Percentiles rank a stretch among this genome's conserved stretches.
These are phyloP conservation scores for Craterocephalus amniculus DNA, from an alignment of 2,797 vertebrate genomes.

Conservation along the genomic window DNA sequence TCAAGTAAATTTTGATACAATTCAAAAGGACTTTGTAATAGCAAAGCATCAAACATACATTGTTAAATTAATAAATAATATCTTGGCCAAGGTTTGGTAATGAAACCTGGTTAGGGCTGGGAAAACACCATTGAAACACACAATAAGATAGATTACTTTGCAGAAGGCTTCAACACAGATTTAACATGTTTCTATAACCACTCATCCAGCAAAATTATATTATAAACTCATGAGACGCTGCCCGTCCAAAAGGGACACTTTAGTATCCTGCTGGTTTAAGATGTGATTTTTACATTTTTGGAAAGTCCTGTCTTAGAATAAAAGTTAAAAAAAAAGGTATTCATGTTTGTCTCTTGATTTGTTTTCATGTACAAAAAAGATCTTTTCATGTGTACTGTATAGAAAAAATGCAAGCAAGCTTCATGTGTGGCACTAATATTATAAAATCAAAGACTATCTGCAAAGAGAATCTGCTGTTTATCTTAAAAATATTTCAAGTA, in stretches of 20 bases:
- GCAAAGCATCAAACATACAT: no score
- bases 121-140: no score
- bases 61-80: no score
- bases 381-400: background rate
- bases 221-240: background rate
- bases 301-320: no score
- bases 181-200: background rate
- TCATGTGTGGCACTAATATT: background rate
- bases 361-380: background rate
- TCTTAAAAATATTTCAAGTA: conserved; percentile 1
- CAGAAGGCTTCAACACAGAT: no score
- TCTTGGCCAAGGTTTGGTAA: no score
- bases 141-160: no score
- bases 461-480: background rate
- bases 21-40: no score
- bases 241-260: background rate
- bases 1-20: no score
- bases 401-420: background rate
- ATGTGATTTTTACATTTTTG: background rate
- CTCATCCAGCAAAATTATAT: background rate
- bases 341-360: background rate
- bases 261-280: background rate
- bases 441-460: background rate
- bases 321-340: background rate
- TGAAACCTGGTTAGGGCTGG: no score